Evolutionary conservation across 2,113 vertebrate genomes (phyloP).

Genomic region (Geothlypis trichas): DNA sequence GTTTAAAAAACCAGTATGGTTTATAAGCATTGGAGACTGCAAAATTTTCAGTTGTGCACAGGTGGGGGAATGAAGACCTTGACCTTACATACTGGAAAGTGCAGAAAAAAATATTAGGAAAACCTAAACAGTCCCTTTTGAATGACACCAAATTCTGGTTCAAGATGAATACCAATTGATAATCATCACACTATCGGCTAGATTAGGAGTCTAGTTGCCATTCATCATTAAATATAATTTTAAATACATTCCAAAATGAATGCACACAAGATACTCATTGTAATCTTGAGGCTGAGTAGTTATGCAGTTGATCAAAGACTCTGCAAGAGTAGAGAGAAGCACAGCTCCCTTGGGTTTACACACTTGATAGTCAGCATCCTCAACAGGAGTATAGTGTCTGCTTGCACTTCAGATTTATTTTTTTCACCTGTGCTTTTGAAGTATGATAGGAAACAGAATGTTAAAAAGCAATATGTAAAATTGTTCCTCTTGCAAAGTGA

Average conservation of each 20-base stretch:
- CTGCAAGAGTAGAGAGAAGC: background rate
- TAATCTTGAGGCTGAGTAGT: background rate
- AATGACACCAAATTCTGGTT: background rate
- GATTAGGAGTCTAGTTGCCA: background rate
- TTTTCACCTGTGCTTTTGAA: background rate
- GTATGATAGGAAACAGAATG: background rate
- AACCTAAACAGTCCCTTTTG: background rate
- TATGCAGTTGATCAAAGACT: background rate
- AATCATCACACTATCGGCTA: background rate
- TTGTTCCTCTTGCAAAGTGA: background rate
- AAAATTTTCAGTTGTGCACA: background rate
- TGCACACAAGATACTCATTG: background rate
- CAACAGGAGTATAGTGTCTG: background rate
- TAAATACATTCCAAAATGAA: background rate
- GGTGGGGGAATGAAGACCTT: background rate
- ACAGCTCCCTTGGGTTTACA: background rate
- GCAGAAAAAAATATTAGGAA: background rate
- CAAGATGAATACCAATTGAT: background rate
- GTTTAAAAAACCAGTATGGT: background rate
- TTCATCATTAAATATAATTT: background rate
- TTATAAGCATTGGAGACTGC: background rate
- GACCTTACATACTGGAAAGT: background rate
- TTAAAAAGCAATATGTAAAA: background rate
- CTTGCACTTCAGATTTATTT: background rate
- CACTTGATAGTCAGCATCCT: background rate